Base-by-base conservation (phyloP, 2,113 vertebrate genomes). In the Rutilus rutilus region DNA sequence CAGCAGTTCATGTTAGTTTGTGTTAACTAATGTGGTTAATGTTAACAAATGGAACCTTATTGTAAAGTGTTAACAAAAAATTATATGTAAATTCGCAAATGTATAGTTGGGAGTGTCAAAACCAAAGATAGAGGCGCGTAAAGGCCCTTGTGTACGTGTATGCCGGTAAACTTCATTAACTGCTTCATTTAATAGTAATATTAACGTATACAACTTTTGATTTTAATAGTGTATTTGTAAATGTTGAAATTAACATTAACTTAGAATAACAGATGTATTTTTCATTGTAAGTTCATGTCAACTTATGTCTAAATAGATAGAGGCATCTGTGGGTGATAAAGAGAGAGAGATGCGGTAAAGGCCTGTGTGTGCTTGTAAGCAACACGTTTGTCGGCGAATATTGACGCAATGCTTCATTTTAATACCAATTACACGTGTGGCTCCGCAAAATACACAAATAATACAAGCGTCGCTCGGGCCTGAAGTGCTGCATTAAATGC, bases 401-500 rank as follows among this genome's bases (percentile, higher is more conserved):
- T 92, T 91, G 88, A 92, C 86, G 89, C 91, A 92, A 93, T 93
- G 93, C 93, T 94, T 94, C 91, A 95, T 96, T 95, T 96, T 93
- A 95, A 96, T 94, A 95, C 94, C 93, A 95, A 96, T 96, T 94
- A 94, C 93, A 93, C 33, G 1, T 92, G 93, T 93, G 94, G 93
- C 93, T 94, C 91, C 64, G 78, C 93, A 94, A 93, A 95, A 94
- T 92, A 93, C 92, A 92, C 93, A 95, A 95, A 94, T 95, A 94
- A 95, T 95, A 93, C 89, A 93, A 94, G 93, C 93, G 93, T 93
- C 93, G 92, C 92, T 94, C 92, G 93, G 93, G 94, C 94, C 94
- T 92, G 91, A 91, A 95, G 94, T 94, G 93, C 92, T 92, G 93
- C 94, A 95, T 95, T 94, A 94, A 95, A 95, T 94, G 94, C 93